phyloP scores from a whole-genome alignment of 2,888 invertebrate species.

The Athalia circularis region DNA sequence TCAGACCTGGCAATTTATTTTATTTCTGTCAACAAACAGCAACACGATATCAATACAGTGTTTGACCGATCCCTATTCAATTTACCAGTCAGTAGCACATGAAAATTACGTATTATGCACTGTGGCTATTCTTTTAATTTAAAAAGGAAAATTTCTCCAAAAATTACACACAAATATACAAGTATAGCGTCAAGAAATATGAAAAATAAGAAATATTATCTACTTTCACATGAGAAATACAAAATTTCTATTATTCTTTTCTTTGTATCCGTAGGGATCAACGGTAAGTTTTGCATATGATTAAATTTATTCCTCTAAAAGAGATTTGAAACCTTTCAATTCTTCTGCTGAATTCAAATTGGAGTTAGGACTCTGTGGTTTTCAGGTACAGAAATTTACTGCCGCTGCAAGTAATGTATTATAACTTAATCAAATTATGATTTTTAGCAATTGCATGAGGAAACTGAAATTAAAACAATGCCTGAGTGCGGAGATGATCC shows the following conservation, averaged over 20 bases:
- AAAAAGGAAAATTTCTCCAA: background rate
- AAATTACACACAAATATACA: constrained; percentile 29
- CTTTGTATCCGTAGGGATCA: background rate
- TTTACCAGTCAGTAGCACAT: constrained; percentile 8
- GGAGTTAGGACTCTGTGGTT: constrained; percentile 44
- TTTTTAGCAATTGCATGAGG: constrained; percentile 30
- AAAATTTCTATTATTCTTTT: background rate
- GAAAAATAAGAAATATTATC: constrained; percentile 30
- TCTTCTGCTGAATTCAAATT: constrained; percentile 10
- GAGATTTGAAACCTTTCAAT: too few relatives aligned
- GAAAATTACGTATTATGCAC: constrained; percentile 4
- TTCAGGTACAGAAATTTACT: constrained; percentile 36
- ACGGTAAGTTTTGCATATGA: background rate
- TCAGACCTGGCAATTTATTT: constrained; percentile 9
- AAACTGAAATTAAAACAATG: constrained; percentile 51
- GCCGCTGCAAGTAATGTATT: constrained; percentile 1
- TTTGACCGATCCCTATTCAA: constrained; percentile 12
- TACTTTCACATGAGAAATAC: constrained; percentile 1
- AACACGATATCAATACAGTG: constrained; percentile 1
- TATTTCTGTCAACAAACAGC: background rate
- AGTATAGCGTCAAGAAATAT: constrained; percentile 31
- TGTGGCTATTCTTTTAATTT: background rate
- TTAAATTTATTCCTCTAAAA: background rate
- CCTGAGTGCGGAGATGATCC: constrained; percentile 55
- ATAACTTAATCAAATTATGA: too few relatives aligned